phyloP scores from a whole-genome alignment of 2,797 vertebrate species.

The Liparis tanakae region DNA sequence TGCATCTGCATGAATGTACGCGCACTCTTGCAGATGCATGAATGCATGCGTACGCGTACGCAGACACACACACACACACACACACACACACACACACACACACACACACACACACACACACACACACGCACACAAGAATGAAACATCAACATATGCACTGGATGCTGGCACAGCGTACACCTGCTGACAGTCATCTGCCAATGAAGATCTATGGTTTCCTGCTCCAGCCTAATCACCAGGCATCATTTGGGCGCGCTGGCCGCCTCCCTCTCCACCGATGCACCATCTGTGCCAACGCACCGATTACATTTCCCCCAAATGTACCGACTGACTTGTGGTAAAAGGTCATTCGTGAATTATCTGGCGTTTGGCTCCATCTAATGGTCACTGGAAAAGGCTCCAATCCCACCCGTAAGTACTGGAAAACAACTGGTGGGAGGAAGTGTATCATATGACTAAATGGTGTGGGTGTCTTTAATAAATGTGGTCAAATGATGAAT shows the following conservation, averaged over 20 bases:
- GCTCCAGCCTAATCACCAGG: slow-evolving; percentile 74
- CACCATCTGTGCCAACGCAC: slow-evolving; percentile 60
- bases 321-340: slow-evolving; percentile 43
- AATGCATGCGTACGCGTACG: no score
- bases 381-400: slow-evolving; percentile 42
- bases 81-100: not conserved
- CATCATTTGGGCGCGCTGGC: slow-evolving; percentile 71
- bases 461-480: not conserved
- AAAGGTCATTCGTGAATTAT: slow-evolving; percentile 32
- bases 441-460: not conserved
- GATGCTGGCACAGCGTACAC: slow-evolving; percentile 58
- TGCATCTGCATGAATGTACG: slow-evolving; percentile 15
- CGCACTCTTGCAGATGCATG: no score
- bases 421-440: not conserved
- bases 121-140: slow-evolving; percentile 53
- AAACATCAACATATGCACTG: slow-evolving; percentile 65
- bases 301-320: slow-evolving; percentile 64
- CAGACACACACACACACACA: not conserved
- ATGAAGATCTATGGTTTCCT: slow-evolving; percentile 72
- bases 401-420: not conserved
- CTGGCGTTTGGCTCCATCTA: slow-evolving; percentile 71
- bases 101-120: slow-evolving; percentile 7
- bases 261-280: slow-evolving; percentile 50
- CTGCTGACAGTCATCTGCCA: slow-evolving; percentile 76
- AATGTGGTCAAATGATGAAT: not conserved